Evolutionary conservation across 2,888 invertebrate genomes (phyloP).

Genomic region (Aradus depressus): DNA sequence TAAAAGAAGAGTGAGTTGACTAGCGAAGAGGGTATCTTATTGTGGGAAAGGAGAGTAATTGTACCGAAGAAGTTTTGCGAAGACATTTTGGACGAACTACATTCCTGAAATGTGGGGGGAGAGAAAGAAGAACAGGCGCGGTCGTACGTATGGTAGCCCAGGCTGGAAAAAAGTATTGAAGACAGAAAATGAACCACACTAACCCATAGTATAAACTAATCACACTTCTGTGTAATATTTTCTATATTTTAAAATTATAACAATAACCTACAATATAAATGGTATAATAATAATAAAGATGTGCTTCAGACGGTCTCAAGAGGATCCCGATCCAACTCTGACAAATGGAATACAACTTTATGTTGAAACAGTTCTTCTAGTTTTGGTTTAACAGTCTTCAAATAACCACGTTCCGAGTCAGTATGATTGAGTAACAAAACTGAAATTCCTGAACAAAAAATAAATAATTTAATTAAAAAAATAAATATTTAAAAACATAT

Average conservation of each 20-base stretch:
- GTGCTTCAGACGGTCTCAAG: conserved; percentile 36
- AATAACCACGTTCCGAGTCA: conserved; percentile 83
- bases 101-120: too few species aligned
- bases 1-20: too few species aligned
- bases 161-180: not conserved
- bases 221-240: not conserved
- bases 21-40: too few species aligned
- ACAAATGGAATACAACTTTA: conserved; percentile 49
- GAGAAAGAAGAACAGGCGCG: too few species aligned
- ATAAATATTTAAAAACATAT: conserved; percentile 38
- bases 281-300: not conserved
- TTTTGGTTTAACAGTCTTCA: conserved; percentile 45
- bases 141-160: too few species aligned
- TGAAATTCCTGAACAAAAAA: not conserved
- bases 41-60: too few species aligned
- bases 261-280: too few species aligned
- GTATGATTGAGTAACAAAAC: conserved; percentile 79
- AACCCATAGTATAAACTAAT: not conserved
- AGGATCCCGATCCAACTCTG: conserved; percentile 66
- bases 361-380: conserved; percentile 33
- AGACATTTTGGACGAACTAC: too few species aligned
- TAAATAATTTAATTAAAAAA: not conserved
- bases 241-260: not conserved
- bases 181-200: not conserved
- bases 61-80: too few species aligned